Percentiles rank a stretch among this genome's conserved stretches.
phyloP scores from a whole-genome alignment of 2,113 vertebrate species.

The Heliornis fulica region DNA sequence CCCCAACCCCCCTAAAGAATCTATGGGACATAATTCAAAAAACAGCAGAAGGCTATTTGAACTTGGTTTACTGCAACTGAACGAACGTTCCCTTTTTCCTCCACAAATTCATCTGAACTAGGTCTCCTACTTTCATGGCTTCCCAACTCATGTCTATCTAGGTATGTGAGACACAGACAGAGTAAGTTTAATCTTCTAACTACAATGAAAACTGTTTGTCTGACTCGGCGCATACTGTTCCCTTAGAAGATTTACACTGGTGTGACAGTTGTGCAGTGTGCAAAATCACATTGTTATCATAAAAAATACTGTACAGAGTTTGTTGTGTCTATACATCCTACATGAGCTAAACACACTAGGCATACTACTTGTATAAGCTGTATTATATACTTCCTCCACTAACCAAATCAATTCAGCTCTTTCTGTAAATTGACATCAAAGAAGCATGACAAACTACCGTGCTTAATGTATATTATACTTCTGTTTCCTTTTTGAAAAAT shows the following conservation, averaged over 20 bases:
- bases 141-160: background rate
- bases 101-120: background rate
- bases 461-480: background rate
- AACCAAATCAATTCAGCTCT: background rate
- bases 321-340: background rate
- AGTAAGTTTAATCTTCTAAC: background rate
- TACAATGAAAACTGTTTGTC: background rate
- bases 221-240: background rate
- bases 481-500: background rate
- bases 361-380: background rate
- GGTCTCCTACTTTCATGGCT: background rate
- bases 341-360: background rate
- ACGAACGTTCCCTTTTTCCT: background rate
- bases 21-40: background rate
- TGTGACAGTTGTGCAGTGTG: background rate
- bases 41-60: background rate
- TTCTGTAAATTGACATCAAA: background rate
- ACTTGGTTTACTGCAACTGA: background rate
- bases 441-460: background rate
- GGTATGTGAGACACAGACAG: background rate
- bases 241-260: background rate
- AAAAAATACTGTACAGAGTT: background rate
- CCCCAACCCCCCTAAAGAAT: background rate
- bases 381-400: background rate
- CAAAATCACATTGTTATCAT: background rate